Evolutionary conservation across 1,140 invertebrate genomes (phyloP), one percentile per base, ranked within the genome.

Genomic region (Phthorimaea operculella): DNA sequence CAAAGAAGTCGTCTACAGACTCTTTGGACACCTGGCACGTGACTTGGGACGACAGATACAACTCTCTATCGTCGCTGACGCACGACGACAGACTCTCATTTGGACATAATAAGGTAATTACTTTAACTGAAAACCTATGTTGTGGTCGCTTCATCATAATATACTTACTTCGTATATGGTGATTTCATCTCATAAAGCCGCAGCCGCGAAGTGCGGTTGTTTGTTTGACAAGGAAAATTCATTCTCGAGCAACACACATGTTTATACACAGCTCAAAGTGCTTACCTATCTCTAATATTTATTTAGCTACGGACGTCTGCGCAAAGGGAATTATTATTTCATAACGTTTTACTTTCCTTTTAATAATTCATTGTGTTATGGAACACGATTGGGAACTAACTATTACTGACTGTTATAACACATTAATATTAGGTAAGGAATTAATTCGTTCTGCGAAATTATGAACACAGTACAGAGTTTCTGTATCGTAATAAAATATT

Each of bases 21-120:
- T 93, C 91, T 0, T 71, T 92, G 66, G 91, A 92, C 74, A 88
- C 88, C 48, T 89, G 90, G 78, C 87, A 91, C 55, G 88, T 89
- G 63, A 90, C 89, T 9, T 92, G 90, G 90, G 91, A 93, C 64
- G 88, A 87, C 21, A 81, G 90, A 33, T 60, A 75, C 51, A 64
- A 71, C 55, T 72, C 72, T 7, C 57, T 68, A 18, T 72, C 76
- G 9, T 69, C 72, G 7, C 54, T 73, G 56, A 58, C 57, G 39
- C 61, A 71, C 52, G 74, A 79, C 52, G 78, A 80, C 33, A 65
- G 65, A 51, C 53, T 75, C 12, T 67, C 73, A 15, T 74, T 59
- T 59, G 72, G 64, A 63, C 51, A 69, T 51, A 70, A 72, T 67
- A 81, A 83, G 79, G 79, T 83, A 82, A 72, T 66, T 70, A 67